Percentiles rank a stretch among this genome's conserved stretches.
Conservation (phyloP, 1,140 invertebrate genomes). For the Lepidotrigona ventralis region DNA sequence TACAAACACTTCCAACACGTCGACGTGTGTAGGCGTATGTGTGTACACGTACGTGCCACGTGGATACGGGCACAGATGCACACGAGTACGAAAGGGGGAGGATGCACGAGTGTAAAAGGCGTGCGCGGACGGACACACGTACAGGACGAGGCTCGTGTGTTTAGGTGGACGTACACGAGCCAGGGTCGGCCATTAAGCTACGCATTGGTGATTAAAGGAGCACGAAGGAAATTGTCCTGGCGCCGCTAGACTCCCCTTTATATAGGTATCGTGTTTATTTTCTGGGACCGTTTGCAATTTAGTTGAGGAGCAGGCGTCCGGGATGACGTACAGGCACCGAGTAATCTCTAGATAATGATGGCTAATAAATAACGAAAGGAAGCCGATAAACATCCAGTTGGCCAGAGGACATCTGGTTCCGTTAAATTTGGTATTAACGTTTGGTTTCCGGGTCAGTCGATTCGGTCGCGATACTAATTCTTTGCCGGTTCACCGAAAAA, state of each 20-base stretch:
- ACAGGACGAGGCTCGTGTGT: not conserved
- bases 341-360: conserved; percentile 48
- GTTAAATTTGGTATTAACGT: conserved; percentile 31
- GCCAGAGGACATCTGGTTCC: not conserved
- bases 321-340: conserved; percentile 24
- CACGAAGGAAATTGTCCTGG: conserved; percentile 51
- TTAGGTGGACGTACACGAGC: not conserved
- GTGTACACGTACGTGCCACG: not conserved
- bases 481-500: not conserved
- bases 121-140: not conserved
- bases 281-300: conserved; percentile 48
- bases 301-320: not conserved
- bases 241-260: conserved; percentile 26
- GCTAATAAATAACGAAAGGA: conserved; percentile 48
- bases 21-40: too few species aligned
- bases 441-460: conserved; percentile 26
- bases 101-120: not conserved
- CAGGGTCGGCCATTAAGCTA: conserved; percentile 31
- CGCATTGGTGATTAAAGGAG: conserved; percentile 47
- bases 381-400: not conserved
- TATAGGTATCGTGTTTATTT: conserved; percentile 32
- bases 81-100: too few species aligned
- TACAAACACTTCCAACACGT: conserved; percentile 11
- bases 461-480: not conserved
- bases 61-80: too few species aligned